phyloP scores from a whole-genome alignment of 2,113 vertebrate species.

The Anoura caudifer region DNA sequence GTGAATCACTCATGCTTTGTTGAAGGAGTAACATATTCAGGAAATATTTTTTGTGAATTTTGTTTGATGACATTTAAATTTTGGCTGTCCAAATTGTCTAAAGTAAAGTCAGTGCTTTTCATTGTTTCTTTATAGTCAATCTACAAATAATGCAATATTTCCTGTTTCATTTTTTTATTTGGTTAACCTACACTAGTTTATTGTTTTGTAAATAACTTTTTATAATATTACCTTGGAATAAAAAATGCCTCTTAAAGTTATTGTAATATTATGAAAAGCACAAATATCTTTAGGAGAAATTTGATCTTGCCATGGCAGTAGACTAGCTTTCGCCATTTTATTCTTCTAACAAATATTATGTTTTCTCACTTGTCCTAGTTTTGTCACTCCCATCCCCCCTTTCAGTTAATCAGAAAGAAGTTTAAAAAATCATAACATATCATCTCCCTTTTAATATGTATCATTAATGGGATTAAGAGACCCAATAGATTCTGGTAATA shows the following conservation, averaged over 20 bases:
- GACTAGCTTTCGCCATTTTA: not conserved
- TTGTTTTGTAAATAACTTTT: not conserved
- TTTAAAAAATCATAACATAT: not conserved
- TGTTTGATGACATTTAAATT: not conserved
- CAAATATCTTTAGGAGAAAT: not conserved
- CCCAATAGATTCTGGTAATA: not conserved
- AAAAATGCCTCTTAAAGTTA: not conserved
- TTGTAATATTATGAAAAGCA: not conserved
- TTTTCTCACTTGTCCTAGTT: not conserved
- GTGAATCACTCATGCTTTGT: not conserved
- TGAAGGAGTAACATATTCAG: not conserved
- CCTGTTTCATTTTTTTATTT: not conserved
- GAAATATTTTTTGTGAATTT: not conserved
- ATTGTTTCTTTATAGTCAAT: not conserved
- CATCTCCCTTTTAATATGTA: not conserved
- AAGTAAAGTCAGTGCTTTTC: not conserved
- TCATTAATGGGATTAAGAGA: not conserved
- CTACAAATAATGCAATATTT: not conserved
- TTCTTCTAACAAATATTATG: not conserved
- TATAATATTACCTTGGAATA: not conserved
- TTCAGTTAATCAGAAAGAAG: not conserved
- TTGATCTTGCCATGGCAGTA: not conserved
- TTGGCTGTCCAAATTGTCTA: not conserved
- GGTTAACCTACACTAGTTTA: not conserved
- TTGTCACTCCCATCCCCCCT: not conserved